Evolutionary conservation across 2,888 invertebrate species (phyloP).

Genomic region (Dyspetes luteomarginatus): DNA sequence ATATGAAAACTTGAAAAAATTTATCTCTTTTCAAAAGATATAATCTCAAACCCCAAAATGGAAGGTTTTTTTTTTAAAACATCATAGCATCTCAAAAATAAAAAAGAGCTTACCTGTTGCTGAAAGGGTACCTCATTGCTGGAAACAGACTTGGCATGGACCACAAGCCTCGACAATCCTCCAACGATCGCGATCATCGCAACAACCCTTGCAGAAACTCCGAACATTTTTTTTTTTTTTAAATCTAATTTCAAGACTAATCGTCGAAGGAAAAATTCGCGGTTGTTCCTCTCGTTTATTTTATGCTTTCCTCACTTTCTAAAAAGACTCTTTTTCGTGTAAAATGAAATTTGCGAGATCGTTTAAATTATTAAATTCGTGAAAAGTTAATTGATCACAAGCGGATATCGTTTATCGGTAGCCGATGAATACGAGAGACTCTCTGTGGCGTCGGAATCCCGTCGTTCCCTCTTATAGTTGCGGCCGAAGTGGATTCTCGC

Average conservation of each 20-base stretch:
- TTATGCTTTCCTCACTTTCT: neutral
- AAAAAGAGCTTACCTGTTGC: conserved; percentile 72
- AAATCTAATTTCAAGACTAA: neutral
- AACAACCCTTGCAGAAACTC: conserved; percentile 41
- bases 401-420: conserved; percentile 58
- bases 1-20: neutral
- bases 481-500: conserved; percentile 68
- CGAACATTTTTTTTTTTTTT: conserved; percentile 48
- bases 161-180: conserved; percentile 36
- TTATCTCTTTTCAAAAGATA: neutral
- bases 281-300: neutral
- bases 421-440: conserved; percentile 69
- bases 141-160: conserved; percentile 47
- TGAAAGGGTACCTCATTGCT: conserved; percentile 65
- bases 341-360: neutral
- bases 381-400: neutral
- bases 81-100: neutral
- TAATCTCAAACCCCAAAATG: neutral
- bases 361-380: neutral
- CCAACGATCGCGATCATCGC: conserved; percentile 47
- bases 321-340: neutral
- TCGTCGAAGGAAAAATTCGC: neutral
- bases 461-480: conserved; percentile 76
- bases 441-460: conserved; percentile 75
- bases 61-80: neutral